These are phyloP conservation scores for Drosophila mulleri DNA, from an alignment of 2,888 invertebrate genomes.

Conservation along the genomic window DNA sequence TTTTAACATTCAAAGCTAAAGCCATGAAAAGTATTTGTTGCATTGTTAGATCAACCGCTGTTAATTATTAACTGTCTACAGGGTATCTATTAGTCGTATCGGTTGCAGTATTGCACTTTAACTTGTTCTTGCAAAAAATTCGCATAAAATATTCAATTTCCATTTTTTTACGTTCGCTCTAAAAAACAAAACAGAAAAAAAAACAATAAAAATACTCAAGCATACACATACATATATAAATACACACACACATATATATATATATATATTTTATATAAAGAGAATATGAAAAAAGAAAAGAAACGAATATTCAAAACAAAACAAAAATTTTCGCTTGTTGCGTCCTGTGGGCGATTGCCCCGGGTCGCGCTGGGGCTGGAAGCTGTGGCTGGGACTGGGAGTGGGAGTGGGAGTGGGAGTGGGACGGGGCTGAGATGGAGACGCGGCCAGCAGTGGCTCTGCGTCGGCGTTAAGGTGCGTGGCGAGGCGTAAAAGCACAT, in stretches of 20 bases:
- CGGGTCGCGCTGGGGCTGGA: not conserved
- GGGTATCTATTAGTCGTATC: not conserved
- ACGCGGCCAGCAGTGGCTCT: not conserved
- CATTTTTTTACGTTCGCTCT: slow-evolving; percentile 49
- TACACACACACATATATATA: no score
- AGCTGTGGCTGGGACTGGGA: not conserved
- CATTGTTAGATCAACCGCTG: not conserved
- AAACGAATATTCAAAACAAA: slow-evolving; percentile 52
- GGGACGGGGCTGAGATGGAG: not conserved
- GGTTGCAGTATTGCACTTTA: not conserved
- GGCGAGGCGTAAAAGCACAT: slow-evolving; percentile 60
- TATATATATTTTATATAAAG: not conserved
- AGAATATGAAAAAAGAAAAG: slow-evolving; percentile 14
- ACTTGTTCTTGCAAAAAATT: slow-evolving; percentile 31
- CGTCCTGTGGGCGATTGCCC: slow-evolving; percentile 40
- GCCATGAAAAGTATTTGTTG: no score
- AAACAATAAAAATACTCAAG: slow-evolving; percentile 43
- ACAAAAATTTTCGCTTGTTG: slow-evolving; percentile 58
- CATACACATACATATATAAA: not conserved
- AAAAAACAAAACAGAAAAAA: slow-evolving; percentile 29
- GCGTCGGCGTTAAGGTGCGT: slow-evolving; percentile 33
- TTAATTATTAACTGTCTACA: not conserved
- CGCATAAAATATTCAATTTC: slow-evolving; percentile 70
- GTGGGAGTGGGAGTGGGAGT: not conserved
- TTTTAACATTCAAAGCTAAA: no score